Conservation (phyloP, 1,140 invertebrate genomes). For the Drosophila obscura region DNA sequence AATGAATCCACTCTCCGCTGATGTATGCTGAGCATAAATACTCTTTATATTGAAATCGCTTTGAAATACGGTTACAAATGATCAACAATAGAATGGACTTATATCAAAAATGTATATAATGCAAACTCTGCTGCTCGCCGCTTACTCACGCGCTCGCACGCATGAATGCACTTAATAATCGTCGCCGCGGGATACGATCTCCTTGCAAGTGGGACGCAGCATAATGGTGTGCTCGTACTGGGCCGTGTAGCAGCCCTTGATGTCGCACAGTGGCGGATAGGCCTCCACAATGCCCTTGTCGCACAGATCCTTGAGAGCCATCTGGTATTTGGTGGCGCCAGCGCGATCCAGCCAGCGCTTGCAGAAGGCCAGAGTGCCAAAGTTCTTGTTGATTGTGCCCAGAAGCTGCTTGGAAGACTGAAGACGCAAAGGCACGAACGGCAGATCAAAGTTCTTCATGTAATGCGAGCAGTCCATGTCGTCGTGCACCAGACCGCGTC, state of each 20-base stretch:
- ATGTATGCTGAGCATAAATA: conserved; percentile 52
- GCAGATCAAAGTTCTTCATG: conserved; percentile 99
- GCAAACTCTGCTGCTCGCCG: conserved; percentile 26
- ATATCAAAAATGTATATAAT: conserved; percentile 62
- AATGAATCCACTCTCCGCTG: background rate
- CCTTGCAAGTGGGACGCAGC: conserved; percentile 98
- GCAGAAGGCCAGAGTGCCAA: conserved; percentile 99
- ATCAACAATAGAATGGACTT: conserved; percentile 75
- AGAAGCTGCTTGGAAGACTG: conserved; percentile 96
- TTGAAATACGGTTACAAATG: conserved; percentile 41
- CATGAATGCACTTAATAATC: conserved; percentile 96
- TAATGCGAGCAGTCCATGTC: conserved; percentile 99
- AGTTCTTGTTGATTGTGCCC: conserved; percentile 98
- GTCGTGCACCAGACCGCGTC: conserved; percentile 97
- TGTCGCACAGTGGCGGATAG: conserved; percentile 99
- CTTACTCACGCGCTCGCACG: conserved; percentile 1
- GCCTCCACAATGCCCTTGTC: conserved; percentile 98
- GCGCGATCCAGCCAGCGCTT: conserved; percentile 99
- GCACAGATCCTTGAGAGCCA: conserved; percentile 99
- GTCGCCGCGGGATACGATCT: conserved; percentile 97
- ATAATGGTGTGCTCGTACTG: conserved; percentile 99
- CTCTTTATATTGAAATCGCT: conserved; percentile 54
- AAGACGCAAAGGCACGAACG: conserved; percentile 95
- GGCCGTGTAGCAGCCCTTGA: conserved; percentile 99
- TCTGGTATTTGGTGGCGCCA: conserved; percentile 98